Evolutionary conservation across 1,140 invertebrate species (phyloP).

Genomic region (Macrostomum lignano): DNA sequence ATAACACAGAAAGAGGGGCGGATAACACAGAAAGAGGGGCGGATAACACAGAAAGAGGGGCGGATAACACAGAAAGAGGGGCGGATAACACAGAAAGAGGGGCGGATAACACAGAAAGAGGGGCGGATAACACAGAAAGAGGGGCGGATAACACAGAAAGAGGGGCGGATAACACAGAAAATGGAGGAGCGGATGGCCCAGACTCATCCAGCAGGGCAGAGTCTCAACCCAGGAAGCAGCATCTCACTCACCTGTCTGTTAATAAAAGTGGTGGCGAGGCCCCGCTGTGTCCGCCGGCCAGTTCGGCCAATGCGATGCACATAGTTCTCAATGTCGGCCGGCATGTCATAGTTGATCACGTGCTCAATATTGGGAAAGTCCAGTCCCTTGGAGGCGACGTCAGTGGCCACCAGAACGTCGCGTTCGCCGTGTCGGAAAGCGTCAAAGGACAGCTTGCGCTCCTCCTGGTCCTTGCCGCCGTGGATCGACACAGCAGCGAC

Average conservation of each 20-base stretch:
- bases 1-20: too few relatives aligned
- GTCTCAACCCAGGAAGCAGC: too few relatives aligned
- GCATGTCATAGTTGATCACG: constrained; percentile 99
- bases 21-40: too few relatives aligned
- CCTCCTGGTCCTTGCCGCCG: constrained; percentile 94
- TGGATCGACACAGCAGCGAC: constrained; percentile 86
- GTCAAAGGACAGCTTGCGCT: constrained; percentile 67
- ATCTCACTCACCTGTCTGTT: constrained; percentile 51
- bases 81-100: too few relatives aligned
- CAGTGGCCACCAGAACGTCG: constrained; percentile 65
- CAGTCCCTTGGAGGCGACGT: constrained; percentile 86
- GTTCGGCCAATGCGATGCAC: constrained; percentile 92
- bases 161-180: too few relatives aligned
- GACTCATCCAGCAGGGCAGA: too few relatives aligned
- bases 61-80: too few relatives aligned
- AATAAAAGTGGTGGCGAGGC: constrained; percentile 80
- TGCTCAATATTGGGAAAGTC: constrained; percentile 93
- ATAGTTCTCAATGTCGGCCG: constrained; percentile 97
- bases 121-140: too few relatives aligned
- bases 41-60: too few relatives aligned
- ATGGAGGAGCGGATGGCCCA: too few relatives aligned
- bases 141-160: too few relatives aligned
- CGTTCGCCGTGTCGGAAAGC: constrained; percentile 65
- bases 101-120: too few relatives aligned
- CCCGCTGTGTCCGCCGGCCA: constrained; percentile 58